phyloP scores from a whole-genome alignment of 2,888 invertebrate species.

The Steinernema scapterisci region DNA sequence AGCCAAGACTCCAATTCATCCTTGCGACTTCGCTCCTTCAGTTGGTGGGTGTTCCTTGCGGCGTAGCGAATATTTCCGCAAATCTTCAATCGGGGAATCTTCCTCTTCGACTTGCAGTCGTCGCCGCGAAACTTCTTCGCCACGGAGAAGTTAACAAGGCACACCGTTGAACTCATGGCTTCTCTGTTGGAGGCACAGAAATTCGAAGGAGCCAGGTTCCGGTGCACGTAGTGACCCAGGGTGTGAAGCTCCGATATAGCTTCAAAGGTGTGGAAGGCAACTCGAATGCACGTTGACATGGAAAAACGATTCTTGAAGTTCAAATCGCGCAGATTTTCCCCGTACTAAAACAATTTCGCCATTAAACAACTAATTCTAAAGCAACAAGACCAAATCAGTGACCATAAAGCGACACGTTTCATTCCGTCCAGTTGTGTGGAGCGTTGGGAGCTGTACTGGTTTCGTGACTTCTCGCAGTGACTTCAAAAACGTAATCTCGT shows the following conservation, averaged over 20 bases:
- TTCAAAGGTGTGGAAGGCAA: constrained; percentile 16
- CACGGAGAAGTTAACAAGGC: constrained; percentile 10
- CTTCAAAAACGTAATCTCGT: constrained; percentile 9
- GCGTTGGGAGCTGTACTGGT: constrained; percentile 6
- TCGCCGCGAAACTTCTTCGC: constrained; percentile 22
- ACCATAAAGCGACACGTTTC: constrained; percentile 14
- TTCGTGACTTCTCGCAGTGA: background rate
- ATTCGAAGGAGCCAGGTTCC: constrained; percentile 14
- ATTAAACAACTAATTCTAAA: background rate
- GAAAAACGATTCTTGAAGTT: constrained; percentile 9
- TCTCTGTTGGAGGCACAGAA: constrained; percentile 3
- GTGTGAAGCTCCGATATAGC: constrained; percentile 22
- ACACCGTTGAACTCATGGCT: background rate
- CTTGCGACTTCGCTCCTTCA: constrained; percentile 9
- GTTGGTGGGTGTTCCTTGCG: background rate
- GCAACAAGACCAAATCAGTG: background rate
- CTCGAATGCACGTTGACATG: background rate
- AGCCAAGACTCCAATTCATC: constrained; percentile 24
- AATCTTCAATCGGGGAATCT: background rate
- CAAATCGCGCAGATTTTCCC: constrained; percentile 8
- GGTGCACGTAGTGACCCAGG: constrained; percentile 5
- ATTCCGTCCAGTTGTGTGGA: background rate
- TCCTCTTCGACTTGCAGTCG: constrained; percentile 10
- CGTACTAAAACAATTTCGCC: background rate
- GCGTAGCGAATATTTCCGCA: constrained; percentile 27